Evolutionary conservation across 2,888 invertebrate genomes (phyloP), one percentile per base, ranked within the genome.

Genomic region (Tanypteryx hageni): DNA sequence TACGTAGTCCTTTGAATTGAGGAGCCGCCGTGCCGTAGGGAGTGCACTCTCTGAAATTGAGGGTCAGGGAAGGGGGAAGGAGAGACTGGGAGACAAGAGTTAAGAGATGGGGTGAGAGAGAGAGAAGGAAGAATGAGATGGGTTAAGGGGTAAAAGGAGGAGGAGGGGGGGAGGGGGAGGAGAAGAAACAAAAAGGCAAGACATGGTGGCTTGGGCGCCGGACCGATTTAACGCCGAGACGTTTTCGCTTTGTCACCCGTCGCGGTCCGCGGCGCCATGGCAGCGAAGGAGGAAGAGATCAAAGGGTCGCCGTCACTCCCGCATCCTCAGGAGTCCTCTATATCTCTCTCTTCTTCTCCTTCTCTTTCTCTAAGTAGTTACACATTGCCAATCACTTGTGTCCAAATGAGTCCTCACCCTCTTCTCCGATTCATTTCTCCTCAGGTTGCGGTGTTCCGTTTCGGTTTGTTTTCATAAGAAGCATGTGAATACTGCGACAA

Each of bases 31-130:
- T 44, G 11, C 89, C 13, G 11, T 44, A 31, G 31, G 61, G n/a
- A 64, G 89, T 61, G 86, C 86, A 86, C 86, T 86, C 89, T 61
- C 89, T 89, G 89, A 89, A 89, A 89, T 89, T 89, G 89, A 89
- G 89, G 89, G 64, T 18, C 64, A 18, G 64, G 14, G 68, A 68
- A 68, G 76, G 22, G 58, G 31, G 18, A 31, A 59, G 16, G 59
- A 1, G 27, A 4, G 27, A 27, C n/a, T n/a, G n/a, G n/a, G n/a
- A n/a, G n/a, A n/a, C n/a, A n/a, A n/a, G n/a, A n/a, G n/a, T n/a
- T n/a, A n/a, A n/a, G n/a, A n/a, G n/a, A n/a, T n/a, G 31, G 31
- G 3, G 13, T 14, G 22, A 16, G 61, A 16, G 61, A 3, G 1
- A 44, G 58, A 58, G 31, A 18, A 18, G 44, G 44, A 5, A 44